Conservation (phyloP, 2,113 vertebrate species). For the Entomyzon cyanotis region DNA sequence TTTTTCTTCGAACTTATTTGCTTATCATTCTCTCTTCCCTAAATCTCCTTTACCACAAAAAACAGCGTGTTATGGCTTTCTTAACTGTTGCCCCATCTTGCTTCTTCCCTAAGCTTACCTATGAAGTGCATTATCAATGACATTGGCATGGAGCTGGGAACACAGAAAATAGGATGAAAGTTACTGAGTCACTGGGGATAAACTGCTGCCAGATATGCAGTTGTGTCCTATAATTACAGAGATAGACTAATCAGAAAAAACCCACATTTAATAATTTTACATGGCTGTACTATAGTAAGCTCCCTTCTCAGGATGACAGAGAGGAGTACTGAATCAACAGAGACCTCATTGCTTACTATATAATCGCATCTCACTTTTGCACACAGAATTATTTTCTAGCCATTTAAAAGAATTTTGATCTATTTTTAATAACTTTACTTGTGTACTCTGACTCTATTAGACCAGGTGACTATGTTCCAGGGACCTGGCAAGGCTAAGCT, state of each 20-base stretch:
- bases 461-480: not conserved
- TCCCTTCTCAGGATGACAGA: not conserved
- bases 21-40: not conserved
- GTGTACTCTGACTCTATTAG: not conserved
- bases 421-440: not conserved
- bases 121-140: not conserved
- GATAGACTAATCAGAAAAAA: not conserved
- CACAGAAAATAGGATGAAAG: not conserved
- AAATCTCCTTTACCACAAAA: not conserved
- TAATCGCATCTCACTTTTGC: not conserved
- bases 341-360: not conserved
- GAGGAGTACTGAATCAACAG: not conserved
- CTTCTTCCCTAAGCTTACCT: not conserved
- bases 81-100: not conserved
- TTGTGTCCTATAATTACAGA: not conserved
- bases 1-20: not conserved
- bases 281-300: not conserved
- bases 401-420: not conserved
- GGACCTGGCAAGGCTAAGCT: not conserved
- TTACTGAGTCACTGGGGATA: not conserved
- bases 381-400: not conserved
- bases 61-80: not conserved
- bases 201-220: not conserved
- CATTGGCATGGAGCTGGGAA: not conserved
- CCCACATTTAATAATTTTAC: not conserved